Base-by-base conservation (phyloP, 2,113 vertebrate species). In the Hipposideros armiger region DNA sequence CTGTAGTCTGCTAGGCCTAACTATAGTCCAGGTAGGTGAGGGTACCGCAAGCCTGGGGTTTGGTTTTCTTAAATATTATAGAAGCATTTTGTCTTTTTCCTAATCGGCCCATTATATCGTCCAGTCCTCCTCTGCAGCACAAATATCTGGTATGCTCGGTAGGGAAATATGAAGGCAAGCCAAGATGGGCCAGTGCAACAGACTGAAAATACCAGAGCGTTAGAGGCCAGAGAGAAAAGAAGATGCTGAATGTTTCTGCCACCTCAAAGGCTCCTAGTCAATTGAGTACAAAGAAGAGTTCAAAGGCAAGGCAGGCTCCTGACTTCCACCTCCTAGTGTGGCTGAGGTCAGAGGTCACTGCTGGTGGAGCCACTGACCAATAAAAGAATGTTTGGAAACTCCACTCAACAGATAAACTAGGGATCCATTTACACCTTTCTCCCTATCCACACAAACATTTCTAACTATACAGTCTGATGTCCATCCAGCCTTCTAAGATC, bases 341-440 rank as follows among this genome's bases (percentile, higher is more conserved):
- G 96, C 95, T 67, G 96, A 94, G 98, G 99, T 98, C 86, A 99
- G 98, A 98, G 99, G 99, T 99, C 98, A 99, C 98, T 98, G 98
- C 98, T 98, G 98, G 98, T 98, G 98, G 98, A 99, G 98, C 98
- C 98, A 98, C 98, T 97, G 98, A 98, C 98, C 98, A 98, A 99
- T 99, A 99, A 99, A 99, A 98, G 94, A 96, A 97, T 98, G 98
- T 98, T 99, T 99, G 98, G 97, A 98, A 97, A 98, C 97, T 98
- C 98, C 97, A 98, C 95, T 97, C 97, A 56, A 98, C 96, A 98
- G 98, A 99, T 98, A 99, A 98, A 99, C 98, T 96, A 86, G 94
- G 95, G 98, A 99, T 99, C 98, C 98, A 98, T 98, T 99, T 99
- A 98, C 98, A 98, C 97, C 98, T 98, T 98, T 98, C 98, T 98